Conservation (phyloP, 1,140 invertebrate species). For the Magallana gigas region DNA sequence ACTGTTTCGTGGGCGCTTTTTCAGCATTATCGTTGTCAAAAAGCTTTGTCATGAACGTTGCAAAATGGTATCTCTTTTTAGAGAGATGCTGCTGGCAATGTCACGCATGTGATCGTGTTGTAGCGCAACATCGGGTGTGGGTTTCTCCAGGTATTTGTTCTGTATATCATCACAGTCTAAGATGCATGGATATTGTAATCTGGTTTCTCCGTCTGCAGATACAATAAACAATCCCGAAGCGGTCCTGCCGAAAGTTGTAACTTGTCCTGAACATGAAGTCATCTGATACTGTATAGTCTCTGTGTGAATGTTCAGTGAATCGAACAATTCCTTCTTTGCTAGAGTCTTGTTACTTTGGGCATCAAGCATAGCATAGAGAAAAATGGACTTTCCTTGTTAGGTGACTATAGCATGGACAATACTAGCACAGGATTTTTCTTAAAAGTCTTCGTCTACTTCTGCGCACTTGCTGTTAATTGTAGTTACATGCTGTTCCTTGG, state of each 20-base stretch:
- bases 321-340: slow-evolving; percentile 40
- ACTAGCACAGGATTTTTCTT: slow-evolving; percentile 57
- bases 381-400: neutral
- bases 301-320: neutral
- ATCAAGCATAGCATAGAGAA: slow-evolving; percentile 44
- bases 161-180: no score
- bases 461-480: slow-evolving; percentile 45
- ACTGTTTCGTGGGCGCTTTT: no score
- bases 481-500: neutral
- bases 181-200: no score
- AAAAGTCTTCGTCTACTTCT: slow-evolving; percentile 21
- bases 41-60: no score
- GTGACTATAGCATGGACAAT: slow-evolving; percentile 42
- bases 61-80: no score
- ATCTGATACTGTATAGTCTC: slow-evolving; percentile 12
- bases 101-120: no score
- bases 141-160: no score
- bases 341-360: slow-evolving; percentile 51
- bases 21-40: no score
- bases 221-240: slow-evolving; percentile 12
- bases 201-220: no score
- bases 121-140: no score
- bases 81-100: no score
- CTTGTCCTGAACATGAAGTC: slow-evolving; percentile 24
- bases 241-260: neutral